Base-by-base conservation (phyloP, 1,140 invertebrate genomes). In the Eufriesea mexicana region DNA sequence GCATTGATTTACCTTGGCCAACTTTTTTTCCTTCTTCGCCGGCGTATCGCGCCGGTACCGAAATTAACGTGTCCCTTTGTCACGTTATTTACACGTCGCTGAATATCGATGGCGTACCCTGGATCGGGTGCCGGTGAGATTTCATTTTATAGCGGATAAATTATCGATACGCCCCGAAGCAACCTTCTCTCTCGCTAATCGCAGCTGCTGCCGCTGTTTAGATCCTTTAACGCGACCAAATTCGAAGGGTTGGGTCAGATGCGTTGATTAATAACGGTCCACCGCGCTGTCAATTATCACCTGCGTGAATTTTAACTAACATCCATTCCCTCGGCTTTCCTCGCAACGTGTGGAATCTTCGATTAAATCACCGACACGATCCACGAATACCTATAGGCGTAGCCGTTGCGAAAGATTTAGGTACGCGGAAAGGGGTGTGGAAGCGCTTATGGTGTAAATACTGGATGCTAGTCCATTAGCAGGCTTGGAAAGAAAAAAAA, bases 21-120 rank as follows among this genome's bases (percentile, higher is more conserved):
- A 20, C 20, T 71, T 51, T 59, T 16, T 51, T 20, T 45, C 14
- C 10, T 16, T 28, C 54, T 25, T n/a, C 5, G 1, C 14, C 18
- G 9, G 8, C 28, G n/a, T 62, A 64, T 59, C 51, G 23, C 62
- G 71, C 16, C n/a, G n/a, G 7, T 14, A 8, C 71, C 25, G 42
- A 57, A 81, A 76, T 81, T 75, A 81, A 76, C 51, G 71, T 64
- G 79, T 66, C 59, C 79, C 70, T 66, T 74, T 75, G 79, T 81
- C 79, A 5, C 61, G 72, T 81, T 76, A 81, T 57, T 67, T 81
- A 66, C 72, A 55, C 71, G 61, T 54, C 72, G 42, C 20, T 57
- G 61, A 67, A 57, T 81, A 67, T 81, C 57, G 55, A 81, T 57
- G 61, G 61, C 10, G 61, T 9, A 8, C n/a, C 20, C 35, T 57